phyloP scores from a whole-genome alignment of 2,797 vertebrate genomes.

The Calcarius lapponicus region DNA sequence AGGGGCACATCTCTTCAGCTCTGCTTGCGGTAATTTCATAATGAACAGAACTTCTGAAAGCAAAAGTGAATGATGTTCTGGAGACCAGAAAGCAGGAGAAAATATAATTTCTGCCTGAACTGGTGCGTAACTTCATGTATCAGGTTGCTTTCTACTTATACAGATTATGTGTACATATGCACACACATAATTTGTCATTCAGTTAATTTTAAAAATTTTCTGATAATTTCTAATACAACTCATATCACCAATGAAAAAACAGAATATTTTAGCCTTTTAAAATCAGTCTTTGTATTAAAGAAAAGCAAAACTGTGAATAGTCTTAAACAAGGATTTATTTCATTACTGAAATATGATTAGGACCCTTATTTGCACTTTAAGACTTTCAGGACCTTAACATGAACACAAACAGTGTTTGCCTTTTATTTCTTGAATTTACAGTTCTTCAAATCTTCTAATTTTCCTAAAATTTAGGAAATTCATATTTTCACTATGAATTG shows the following conservation, averaged over 20 bases:
- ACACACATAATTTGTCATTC: not conserved
- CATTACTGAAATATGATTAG: not conserved
- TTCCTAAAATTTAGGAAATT: not conserved
- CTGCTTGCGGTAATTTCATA: not conserved
- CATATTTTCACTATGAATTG: too few species aligned
- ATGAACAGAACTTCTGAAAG: not conserved
- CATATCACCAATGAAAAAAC: not conserved
- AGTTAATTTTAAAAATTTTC: not conserved
- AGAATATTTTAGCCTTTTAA: not conserved
- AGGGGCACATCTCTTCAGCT: accelerated
- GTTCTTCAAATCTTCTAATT: not conserved
- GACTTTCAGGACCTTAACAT: not conserved
- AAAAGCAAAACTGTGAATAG: not conserved
- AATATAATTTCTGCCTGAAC: not conserved
- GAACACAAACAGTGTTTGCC: not conserved
- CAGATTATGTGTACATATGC: not conserved
- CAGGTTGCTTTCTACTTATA: not conserved
- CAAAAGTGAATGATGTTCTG: not conserved
- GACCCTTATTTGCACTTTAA: not conserved
- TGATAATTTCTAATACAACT: not conserved
- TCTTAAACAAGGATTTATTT: not conserved
- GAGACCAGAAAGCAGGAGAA: not conserved
- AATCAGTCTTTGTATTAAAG: not conserved
- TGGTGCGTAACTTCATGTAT: not conserved
- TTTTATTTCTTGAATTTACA: not conserved